phyloP scores from a whole-genome alignment of 1,140 invertebrate species.

The Atta cephalotes region DNA sequence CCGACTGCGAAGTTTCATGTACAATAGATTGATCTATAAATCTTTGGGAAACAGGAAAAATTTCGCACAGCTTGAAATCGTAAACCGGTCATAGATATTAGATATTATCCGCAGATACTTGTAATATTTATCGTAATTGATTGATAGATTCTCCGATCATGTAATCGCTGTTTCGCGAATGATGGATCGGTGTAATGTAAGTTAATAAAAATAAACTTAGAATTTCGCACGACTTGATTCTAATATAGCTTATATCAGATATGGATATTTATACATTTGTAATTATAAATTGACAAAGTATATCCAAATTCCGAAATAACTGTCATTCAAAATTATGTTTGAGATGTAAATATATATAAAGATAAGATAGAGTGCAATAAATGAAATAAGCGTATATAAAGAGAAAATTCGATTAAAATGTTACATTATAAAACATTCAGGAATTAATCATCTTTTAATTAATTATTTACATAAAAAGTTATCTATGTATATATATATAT shows the following conservation, averaged over 20 bases:
- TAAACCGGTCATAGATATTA: conserved; percentile 15
- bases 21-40: conserved; percentile 43
- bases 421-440: neutral
- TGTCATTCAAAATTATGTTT: neutral
- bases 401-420: neutral
- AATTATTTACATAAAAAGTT: neutral
- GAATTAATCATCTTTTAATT: neutral
- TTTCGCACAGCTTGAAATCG: conserved; percentile 13
- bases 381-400: neutral
- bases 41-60: conserved; percentile 29
- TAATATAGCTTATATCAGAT: neutral
- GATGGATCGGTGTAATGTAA: conserved; percentile 22
- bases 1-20: conserved; percentile 11
- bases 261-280: neutral
- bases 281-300: neutral
- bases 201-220: neutral
- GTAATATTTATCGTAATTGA: conserved; percentile 24
- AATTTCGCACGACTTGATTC: conserved; percentile 7
- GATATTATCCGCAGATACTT: conserved; percentile 23
- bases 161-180: conserved; percentile 1
- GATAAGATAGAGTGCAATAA: neutral
- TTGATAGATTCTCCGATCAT: conserved; percentile 26
- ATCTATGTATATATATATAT: neutral
- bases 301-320: neutral
- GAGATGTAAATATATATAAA: neutral